These are phyloP conservation scores for Gnathonemus echidnorhynchus DNA, from an alignment of 2,113 vertebrate species.

Conservation along the genomic window DNA sequence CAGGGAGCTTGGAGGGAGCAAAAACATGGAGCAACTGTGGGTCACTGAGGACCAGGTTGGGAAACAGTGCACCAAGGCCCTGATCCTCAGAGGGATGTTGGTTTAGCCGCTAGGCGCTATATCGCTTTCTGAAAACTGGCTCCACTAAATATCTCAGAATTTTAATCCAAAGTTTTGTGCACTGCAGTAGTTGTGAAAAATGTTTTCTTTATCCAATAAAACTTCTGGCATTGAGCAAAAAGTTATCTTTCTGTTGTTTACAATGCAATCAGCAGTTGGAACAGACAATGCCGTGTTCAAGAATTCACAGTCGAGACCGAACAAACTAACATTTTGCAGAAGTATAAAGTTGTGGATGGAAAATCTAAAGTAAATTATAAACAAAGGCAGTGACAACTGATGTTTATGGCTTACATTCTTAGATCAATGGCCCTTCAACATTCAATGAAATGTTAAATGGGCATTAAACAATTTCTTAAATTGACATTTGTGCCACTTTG, in stretches of 20 bases:
- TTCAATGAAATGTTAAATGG: neutral
- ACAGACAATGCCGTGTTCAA: neutral
- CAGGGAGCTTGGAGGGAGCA: neutral
- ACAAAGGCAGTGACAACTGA: neutral
- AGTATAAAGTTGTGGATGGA: neutral
- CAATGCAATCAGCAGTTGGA: neutral
- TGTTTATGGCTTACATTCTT: neutral
- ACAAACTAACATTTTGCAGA: neutral
- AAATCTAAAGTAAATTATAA: neutral
- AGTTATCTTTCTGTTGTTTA: neutral
- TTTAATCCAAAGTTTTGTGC: neutral
- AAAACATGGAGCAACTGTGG: neutral
- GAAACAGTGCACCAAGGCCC: neutral
- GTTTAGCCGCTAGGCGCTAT: neutral
- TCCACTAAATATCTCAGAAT: neutral
- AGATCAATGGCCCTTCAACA: neutral
- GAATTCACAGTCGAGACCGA: neutral
- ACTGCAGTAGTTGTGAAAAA: neutral
- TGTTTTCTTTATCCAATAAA: neutral
- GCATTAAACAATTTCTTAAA: neutral
- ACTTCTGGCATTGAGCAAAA: neutral
- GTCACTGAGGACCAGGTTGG: neutral
- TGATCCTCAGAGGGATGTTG: neutral
- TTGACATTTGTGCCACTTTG: neutral
- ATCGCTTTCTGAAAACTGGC: neutral